A percentile compares a stretch with the other conserved stretches of the same genome.
Conservation (phyloP, 2,113 vertebrate species). For the Notechis scutatus region DNA sequence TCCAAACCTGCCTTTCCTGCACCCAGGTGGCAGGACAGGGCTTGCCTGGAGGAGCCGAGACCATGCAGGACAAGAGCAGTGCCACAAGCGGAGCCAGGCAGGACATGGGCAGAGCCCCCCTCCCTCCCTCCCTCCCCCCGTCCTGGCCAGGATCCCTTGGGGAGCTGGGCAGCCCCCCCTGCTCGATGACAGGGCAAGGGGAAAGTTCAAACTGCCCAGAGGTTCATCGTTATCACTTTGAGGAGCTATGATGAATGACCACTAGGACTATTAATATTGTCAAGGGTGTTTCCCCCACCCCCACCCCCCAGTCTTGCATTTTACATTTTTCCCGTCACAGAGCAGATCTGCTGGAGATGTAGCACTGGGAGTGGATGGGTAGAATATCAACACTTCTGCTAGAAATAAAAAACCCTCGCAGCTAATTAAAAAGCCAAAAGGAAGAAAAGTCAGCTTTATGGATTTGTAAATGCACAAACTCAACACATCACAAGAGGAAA, state of each 20-base stretch:
- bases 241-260: slow-evolving; percentile 48
- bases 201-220: slow-evolving; percentile 61
- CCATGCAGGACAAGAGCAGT: neutral
- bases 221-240: slow-evolving; percentile 63
- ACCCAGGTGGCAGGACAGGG: neutral
- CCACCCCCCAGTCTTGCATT: slow-evolving; percentile 33
- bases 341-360: neutral
- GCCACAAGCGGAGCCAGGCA: neutral
- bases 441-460: slow-evolving; percentile 3
- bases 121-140: too few relatives aligned
- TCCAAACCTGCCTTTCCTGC: neutral
- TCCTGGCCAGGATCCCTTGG: slow-evolving; percentile 28
- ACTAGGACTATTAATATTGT: slow-evolving; percentile 42
- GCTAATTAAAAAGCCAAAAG: slow-evolving; percentile 16
- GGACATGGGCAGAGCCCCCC: neutral
- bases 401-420: neutral
- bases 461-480: neutral
- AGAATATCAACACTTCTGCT: neutral
- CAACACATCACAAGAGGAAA: neutral
- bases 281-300: slow-evolving; percentile 10
- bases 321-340: slow-evolving; percentile 50
- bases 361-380: neutral
- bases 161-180: slow-evolving; percentile 26
- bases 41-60: neutral
- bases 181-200: slow-evolving; percentile 66